Percentiles rank a stretch among this genome's conserved stretches.
phyloP scores from a whole-genome alignment of 2,888 invertebrate species.

The Itoplectis maculator region DNA sequence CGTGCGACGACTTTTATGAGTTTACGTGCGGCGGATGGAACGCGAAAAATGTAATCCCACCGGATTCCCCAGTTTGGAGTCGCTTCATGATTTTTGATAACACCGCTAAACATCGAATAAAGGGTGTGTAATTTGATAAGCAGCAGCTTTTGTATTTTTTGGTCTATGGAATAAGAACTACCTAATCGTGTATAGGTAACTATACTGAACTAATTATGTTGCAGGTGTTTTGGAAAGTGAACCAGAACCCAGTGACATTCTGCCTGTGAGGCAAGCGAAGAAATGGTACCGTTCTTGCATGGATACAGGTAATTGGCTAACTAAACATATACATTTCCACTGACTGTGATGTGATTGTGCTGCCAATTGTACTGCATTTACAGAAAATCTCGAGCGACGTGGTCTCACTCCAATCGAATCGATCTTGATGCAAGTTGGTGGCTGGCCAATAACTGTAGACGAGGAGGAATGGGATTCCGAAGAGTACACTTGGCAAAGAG shows the following conservation, averaged over 20 bases:
- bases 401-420: constrained; percentile 72
- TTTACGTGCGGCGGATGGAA: constrained; percentile 73
- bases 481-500: constrained; percentile 71
- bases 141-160: background rate
- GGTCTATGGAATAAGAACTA: background rate
- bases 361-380: background rate
- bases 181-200: too few relatives aligned
- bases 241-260: constrained; percentile 65
- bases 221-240: constrained; percentile 65
- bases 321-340: too few relatives aligned
- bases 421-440: constrained; percentile 72
- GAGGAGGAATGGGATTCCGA: constrained; percentile 72
- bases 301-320: constrained; percentile 68
- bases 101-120: constrained; percentile 56
- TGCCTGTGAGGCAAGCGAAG: constrained; percentile 71
- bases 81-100: constrained; percentile 61
- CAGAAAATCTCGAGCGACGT: constrained; percentile 67
- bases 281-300: constrained; percentile 73
- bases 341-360: too few relatives aligned
- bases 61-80: constrained; percentile 67
- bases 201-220: constrained; percentile 3
- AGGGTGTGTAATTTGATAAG: constrained; percentile 28
- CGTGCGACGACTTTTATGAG: constrained; percentile 75
- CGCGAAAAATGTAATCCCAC: constrained; percentile 68
- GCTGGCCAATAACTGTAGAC: constrained; percentile 76